Conservation (phyloP, 1,140 invertebrate genomes). For the Ostrea edulis region DNA sequence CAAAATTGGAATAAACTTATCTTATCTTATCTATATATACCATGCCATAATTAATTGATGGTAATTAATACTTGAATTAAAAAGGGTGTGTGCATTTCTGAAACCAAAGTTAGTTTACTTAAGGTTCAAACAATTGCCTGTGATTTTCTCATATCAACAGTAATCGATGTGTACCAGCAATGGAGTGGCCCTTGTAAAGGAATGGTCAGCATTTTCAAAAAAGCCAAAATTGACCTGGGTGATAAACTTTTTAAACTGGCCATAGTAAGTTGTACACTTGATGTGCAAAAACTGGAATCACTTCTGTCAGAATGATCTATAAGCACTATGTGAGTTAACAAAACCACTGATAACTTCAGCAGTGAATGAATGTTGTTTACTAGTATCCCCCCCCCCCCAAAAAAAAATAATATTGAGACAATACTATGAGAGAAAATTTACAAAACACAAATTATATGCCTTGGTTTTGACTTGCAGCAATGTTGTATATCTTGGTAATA, state of each 20-base stretch:
- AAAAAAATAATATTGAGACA: background rate
- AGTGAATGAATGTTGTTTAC: background rate
- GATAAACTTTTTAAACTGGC: conserved; percentile 90
- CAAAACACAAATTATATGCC: background rate
- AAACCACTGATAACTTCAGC: background rate
- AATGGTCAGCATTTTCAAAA: conserved; percentile 91
- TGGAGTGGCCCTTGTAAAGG: conserved; percentile 94
- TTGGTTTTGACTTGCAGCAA: too few relatives aligned
- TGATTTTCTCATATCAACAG: conserved; percentile 78
- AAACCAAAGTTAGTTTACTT: too few relatives aligned
- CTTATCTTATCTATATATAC: too few relatives aligned
- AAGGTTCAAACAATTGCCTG: too few relatives aligned
- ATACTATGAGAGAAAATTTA: background rate
- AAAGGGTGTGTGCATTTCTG: too few relatives aligned
- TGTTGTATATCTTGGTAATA: too few relatives aligned
- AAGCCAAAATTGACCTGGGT: conserved; percentile 92
- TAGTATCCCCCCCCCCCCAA: too few relatives aligned
- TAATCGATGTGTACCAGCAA: conserved; percentile 92
- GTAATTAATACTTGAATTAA: too few relatives aligned
- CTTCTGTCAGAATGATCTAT: background rate
- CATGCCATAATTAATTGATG: too few relatives aligned
- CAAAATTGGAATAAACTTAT: too few relatives aligned
- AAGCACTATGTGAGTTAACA: background rate
- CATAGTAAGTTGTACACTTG: conserved; percentile 83
- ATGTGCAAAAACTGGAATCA: background rate